Evolutionary conservation across 2,888 invertebrate genomes (phyloP).

Genomic region (Deilephila elpenor): DNA sequence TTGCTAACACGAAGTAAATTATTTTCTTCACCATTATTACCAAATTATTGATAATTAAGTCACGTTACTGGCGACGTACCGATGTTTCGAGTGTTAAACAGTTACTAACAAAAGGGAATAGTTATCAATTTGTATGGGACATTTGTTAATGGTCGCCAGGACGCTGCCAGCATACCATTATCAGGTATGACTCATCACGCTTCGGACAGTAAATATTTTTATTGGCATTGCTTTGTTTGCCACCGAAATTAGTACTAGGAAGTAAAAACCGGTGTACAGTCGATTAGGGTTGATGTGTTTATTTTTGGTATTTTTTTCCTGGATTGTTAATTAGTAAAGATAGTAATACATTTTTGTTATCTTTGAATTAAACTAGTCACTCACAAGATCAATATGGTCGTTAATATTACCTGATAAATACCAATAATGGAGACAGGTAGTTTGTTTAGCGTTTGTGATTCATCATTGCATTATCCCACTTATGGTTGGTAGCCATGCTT

Average conservation of each 20-base stretch:
- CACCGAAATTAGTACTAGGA: constrained; percentile 29
- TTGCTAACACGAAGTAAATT: constrained; percentile 48
- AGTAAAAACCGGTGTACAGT: constrained; percentile 13
- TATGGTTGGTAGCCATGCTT: no score
- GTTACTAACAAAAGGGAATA: constrained; percentile 77
- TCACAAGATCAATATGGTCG: no score
- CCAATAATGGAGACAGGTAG: no score
- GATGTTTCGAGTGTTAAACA: constrained; percentile 61
- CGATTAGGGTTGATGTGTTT: constrained; percentile 11
- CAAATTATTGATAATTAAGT: no score
- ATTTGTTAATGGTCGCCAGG: constrained; percentile 67
- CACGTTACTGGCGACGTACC: constrained; percentile 51
- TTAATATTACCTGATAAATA: no score
- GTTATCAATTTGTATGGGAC: constrained; percentile 81
- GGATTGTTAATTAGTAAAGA: neutral
- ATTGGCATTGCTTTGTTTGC: constrained; percentile 43
- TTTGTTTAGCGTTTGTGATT: no score
- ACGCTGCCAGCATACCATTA: constrained; percentile 77
- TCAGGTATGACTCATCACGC: constrained; percentile 64
- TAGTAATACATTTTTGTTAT: no score
- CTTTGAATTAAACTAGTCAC: no score
- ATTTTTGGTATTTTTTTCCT: neutral
- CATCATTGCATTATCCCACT: no score
- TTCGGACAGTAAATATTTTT: constrained; percentile 48
- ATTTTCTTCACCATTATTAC: constrained; percentile 48